A percentile compares a stretch with the other conserved stretches of the same genome.
These are phyloP conservation scores for Sphyrna mokarran DNA, from an alignment of 2,113 vertebrate species.

Conservation along the genomic window DNA sequence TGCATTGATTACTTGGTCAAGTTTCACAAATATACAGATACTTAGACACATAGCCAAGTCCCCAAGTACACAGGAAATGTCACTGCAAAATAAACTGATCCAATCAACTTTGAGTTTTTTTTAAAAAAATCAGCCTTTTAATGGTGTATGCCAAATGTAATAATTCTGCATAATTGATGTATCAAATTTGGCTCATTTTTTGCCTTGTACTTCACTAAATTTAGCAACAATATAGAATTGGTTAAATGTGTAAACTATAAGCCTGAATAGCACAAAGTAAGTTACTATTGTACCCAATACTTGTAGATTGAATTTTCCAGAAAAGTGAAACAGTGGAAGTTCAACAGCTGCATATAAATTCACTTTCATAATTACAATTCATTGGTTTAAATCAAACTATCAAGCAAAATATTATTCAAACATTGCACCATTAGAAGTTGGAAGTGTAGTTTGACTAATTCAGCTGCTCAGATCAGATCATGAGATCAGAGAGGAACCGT, in stretches of 20 bases:
- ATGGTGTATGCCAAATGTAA: not conserved
- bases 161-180: not conserved
- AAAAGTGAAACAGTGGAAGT: not conserved
- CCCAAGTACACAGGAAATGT: not conserved
- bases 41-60: not conserved
- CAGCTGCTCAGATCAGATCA: not conserved
- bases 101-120: not conserved
- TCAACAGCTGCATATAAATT: not conserved
- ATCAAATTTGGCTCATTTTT: not conserved
- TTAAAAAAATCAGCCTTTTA: constrained; percentile 4
- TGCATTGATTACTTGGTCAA: not conserved
- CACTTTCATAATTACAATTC: not conserved
- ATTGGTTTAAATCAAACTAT: not conserved
- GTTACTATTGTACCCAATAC: not conserved
- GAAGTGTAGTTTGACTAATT: not conserved
- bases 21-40: not conserved
- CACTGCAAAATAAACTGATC: too few relatives aligned
- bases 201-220: not conserved
- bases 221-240: not conserved
- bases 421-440: not conserved
- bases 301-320: not conserved
- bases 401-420: not conserved
- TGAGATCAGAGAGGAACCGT: not conserved
- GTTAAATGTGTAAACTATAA: not conserved
- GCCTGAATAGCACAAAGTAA: not conserved